These are phyloP conservation scores for Steinernema khuongi DNA, from an alignment of 1,140 invertebrate species.

Conservation along the genomic window DNA sequence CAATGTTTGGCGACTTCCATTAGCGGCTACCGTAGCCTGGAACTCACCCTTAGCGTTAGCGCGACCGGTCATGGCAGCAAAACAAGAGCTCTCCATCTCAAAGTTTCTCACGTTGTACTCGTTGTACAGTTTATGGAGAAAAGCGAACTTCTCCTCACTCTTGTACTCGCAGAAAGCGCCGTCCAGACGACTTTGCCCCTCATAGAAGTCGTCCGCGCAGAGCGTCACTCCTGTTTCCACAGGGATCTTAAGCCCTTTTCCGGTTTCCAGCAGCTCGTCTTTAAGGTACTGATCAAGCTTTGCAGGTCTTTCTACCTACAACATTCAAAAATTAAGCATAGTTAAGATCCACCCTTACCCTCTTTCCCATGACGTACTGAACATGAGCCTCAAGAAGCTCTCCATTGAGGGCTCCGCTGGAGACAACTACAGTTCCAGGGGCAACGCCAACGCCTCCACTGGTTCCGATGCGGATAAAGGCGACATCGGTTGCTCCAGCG, in stretches of 20 bases:
- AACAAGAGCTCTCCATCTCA: conserved; percentile 91
- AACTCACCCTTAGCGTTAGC: conserved; percentile 80
- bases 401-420: conserved; percentile 51
- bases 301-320: conserved; percentile 71
- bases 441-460: conserved; percentile 76
- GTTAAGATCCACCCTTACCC: conserved; percentile 66
- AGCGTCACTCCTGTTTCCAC: conserved; percentile 79
- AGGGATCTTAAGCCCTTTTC: conserved; percentile 64
- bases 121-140: conserved; percentile 71
- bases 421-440: conserved; percentile 54
- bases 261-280: conserved; percentile 71
- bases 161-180: conserved; percentile 92
- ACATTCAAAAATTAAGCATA: conserved; percentile 63
- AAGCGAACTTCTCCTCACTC: conserved; percentile 80
- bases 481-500: conserved; percentile 74
- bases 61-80: conserved; percentile 84
- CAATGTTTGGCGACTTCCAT: too few relatives aligned
- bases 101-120: conserved; percentile 80
- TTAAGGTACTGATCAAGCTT: conserved; percentile 74
- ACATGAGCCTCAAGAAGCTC: conserved; percentile 48
- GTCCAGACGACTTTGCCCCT: conserved; percentile 88
- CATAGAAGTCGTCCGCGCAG: conserved; percentile 94
- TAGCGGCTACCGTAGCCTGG: too few relatives aligned
- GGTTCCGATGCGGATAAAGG: conserved; percentile 85
- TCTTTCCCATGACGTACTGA: conserved; percentile 81